Base-by-base conservation (phyloP, 2,888 invertebrate species). In the Muschampia plurimacula region DNA sequence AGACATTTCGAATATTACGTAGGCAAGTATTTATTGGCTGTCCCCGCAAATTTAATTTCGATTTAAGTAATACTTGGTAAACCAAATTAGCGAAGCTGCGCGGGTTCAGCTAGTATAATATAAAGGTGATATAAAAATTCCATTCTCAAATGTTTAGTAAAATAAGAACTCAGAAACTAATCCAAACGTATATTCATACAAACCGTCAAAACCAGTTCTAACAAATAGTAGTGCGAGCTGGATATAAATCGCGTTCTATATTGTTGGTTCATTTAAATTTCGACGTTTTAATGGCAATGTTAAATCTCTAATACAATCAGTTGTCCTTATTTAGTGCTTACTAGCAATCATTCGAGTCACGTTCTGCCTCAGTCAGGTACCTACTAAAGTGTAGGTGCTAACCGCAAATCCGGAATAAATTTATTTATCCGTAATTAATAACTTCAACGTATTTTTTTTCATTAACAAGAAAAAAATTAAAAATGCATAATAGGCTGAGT, bases 221-320 rank as follows among this genome's bases (percentile, higher is more conserved):
- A 60, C 60, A 39, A 63, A 69, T 63, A 28, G 69, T 69, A 69
- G 28, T 39, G 28, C 62, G 36, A 69, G 63, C 52, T 69, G 60
- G 36, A 46, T 46, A 49, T 49, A 60, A 68, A 69, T 63, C 62
- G 69, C 39, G 36, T 39, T 68, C 49, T 62, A 69, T 69, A 15
- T 62, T 52, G 32, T 63, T 15, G 52, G 52, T 52, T 69, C 63
- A 63, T 69, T 69, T 32, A 28, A 62, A 69, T 55, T 63, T 69
- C 39, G 69, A 69, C 69, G 52, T 69, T 49, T 55, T 69, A 69
- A 69, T 55, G 49, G 41, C 63, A 55, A 63, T 13, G n/a, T 52
- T 63, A 41, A 60, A 46, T 63, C 69, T 28, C 36, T 62, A 68
- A 22, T 32, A 36, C 52, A 67, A 36, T 13, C 60, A 60, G 46